Evolutionary conservation across 2,797 vertebrate species (phyloP).

Genomic region (Falco berigora): DNA sequence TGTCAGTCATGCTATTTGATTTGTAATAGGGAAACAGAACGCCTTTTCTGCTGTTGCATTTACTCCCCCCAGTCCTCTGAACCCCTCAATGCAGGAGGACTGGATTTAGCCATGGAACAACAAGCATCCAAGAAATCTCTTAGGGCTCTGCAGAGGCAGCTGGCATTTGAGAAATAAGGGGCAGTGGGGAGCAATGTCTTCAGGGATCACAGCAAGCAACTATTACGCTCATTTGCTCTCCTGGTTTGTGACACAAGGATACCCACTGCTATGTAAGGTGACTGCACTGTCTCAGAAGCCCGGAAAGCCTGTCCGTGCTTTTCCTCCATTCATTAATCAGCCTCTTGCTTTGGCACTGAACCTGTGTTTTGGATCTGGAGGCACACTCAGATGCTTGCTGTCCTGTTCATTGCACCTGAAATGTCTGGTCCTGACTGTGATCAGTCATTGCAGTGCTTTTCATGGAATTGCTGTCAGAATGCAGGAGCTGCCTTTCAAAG

Average conservation of each 20-base stretch:
- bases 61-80: background rate
- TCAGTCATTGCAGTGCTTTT: background rate
- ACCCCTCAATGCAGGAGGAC: background rate
- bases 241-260: background rate
- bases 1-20: slow-evolving; percentile 57
- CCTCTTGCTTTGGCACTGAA: background rate
- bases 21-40: slow-evolving; percentile 48
- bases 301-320: background rate
- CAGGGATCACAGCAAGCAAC: background rate
- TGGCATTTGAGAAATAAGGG: background rate
- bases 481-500: background rate
- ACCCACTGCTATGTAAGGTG: background rate
- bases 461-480: background rate
- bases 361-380: background rate
- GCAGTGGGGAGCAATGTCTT: background rate
- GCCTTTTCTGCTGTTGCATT: background rate
- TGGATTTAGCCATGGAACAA: background rate
- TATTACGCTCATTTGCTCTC: background rate
- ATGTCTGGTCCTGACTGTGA: background rate
- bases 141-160: background rate
- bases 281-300: background rate
- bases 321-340: background rate
- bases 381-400: background rate
- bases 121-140: background rate
- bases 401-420: background rate